A percentile compares a stretch with the other conserved stretches of the same genome.
phyloP scores from a whole-genome alignment of 2,113 vertebrate species.

The Astatoreochromis straeleni region DNA sequence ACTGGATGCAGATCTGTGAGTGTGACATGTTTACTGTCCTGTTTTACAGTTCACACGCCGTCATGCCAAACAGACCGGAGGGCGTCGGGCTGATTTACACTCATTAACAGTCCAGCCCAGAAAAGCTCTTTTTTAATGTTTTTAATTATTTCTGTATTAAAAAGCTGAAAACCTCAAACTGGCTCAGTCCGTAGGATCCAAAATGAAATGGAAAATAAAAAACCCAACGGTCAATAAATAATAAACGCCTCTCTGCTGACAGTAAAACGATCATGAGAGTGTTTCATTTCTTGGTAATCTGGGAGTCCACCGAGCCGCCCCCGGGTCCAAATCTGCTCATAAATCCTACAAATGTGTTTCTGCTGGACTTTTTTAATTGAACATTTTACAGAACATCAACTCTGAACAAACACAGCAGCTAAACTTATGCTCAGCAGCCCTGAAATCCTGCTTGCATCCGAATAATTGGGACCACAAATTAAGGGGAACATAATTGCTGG shows the following conservation, averaged over 20 bases:
- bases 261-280: background rate
- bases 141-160: slow-evolving; percentile 34
- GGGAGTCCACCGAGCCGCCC: background rate
- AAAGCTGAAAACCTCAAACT: background rate
- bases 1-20: background rate
- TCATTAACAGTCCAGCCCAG: background rate
- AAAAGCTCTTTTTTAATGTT: slow-evolving; percentile 4
- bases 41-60: background rate
- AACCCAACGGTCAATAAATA: slow-evolving; percentile 7
- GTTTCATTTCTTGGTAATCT: background rate
- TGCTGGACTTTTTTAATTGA: background rate
- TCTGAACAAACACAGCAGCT: background rate
- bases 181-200: background rate
- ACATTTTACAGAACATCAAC: background rate
- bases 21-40: slow-evolving; percentile 19
- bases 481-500: background rate
- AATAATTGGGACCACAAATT: background rate
- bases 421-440: background rate
- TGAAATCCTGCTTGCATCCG: background rate
- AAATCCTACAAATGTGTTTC: background rate
- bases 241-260: background rate
- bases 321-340: background rate
- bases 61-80: slow-evolving; percentile 14
- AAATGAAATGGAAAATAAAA: background rate
- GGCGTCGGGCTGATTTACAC: slow-evolving; percentile 31